Conservation (phyloP, 2,888 invertebrate genomes). For the Agriopis aurantiaria region DNA sequence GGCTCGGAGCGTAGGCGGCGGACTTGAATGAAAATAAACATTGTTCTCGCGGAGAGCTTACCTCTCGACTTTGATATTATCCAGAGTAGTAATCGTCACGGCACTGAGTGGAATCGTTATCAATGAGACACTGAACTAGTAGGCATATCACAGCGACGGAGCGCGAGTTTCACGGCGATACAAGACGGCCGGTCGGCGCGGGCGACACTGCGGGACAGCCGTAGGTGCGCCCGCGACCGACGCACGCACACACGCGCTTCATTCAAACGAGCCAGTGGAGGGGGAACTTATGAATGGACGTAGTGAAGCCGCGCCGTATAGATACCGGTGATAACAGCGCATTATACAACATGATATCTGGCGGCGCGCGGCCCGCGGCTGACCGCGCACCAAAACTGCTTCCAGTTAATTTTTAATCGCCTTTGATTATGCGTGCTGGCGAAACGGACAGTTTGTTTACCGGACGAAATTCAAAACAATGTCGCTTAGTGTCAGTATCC, state of each 20-base stretch:
- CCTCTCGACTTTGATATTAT: conserved; percentile 83
- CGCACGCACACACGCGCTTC: conserved; percentile 72
- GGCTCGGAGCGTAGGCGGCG: conserved; percentile 80
- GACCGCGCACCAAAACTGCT: conserved; percentile 49
- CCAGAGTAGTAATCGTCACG: conserved; percentile 81
- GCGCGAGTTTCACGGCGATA: conserved; percentile 58
- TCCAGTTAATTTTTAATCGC: conserved; percentile 53
- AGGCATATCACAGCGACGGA: conserved; percentile 72
- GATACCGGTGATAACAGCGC: conserved; percentile 81
- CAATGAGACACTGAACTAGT: conserved; percentile 71
- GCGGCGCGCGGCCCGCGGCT: conserved; percentile 24
- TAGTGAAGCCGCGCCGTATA: conserved; percentile 76
- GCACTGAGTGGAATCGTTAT: conserved; percentile 67
- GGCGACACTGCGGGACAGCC: conserved; percentile 61
- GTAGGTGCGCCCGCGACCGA: conserved; percentile 65
- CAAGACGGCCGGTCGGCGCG: conserved; percentile 68
- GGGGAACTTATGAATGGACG: conserved; percentile 85
- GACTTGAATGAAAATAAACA: conserved; percentile 83
- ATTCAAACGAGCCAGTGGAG: conserved; percentile 72
- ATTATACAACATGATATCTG: conserved; percentile 69
- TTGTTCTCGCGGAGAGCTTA: conserved; percentile 61
- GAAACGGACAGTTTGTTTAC: conserved; percentile 50
- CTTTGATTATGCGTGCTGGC: conserved; percentile 51
- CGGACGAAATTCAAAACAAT: conserved; percentile 50
- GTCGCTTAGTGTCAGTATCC: conserved; percentile 49